Base-by-base conservation (phyloP, 2,888 invertebrate genomes). In the Nudaria mundana region DNA sequence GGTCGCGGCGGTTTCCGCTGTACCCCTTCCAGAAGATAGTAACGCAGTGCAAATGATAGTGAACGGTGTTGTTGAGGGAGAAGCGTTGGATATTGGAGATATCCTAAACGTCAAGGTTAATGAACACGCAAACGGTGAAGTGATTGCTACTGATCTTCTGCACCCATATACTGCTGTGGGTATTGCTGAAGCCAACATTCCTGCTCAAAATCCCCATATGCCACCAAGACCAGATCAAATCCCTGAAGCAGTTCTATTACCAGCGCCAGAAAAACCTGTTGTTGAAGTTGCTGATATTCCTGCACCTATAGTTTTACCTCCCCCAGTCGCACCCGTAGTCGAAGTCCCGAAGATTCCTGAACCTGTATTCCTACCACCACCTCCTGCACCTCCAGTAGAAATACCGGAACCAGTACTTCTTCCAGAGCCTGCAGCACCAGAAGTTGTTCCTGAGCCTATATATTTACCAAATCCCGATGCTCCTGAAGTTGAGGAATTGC, bases 111-210 rank as follows among this genome's bases (percentile, higher is more conserved):
- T 80, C 29, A 68, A 74, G 24, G 48, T 81, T 1, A 66, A 80
- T 13, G 70, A 81, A 32, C 72, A 75, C 33, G 49, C 49, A 0
- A 52, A 68, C 7, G 79, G 71, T 1, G 48, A 61, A 37, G 40
- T 81, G 1, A 63, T 62, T 0, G 43, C 70, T 2, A 61, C 65
- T 3, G 52, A 81, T 40, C 48, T 75, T 4, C 63, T 82, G 3
- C 70, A 78, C 33, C 77, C 81, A 5, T 68, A 61, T 37, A 68
- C 78, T 7, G 72, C 79, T 30, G 66, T 52, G 3, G 81, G 79
- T 2, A 47, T 81, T 0, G 78, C 74, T 22, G 78, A 77, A 39
- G 66, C 68, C 1, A 69, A 66, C 1, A 67, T 63, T 1, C 63
- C 62, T 5, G 60, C 54, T 3, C 59, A 44, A 2, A 16, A 3